Conservation (phyloP, 2,888 invertebrate species). For the Iphiclides podalirius region DNA sequence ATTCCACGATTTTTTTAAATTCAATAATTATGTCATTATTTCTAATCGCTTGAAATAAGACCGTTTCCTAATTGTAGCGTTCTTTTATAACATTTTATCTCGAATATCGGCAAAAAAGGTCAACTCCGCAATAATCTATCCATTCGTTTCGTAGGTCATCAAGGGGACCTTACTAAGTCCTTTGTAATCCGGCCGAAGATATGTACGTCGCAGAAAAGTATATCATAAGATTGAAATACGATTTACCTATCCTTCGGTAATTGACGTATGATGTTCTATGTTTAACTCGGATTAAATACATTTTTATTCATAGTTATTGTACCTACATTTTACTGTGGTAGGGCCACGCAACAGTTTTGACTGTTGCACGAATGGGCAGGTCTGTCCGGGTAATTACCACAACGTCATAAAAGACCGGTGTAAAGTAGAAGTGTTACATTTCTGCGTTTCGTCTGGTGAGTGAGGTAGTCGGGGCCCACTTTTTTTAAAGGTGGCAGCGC, state of each 20-base stretch:
- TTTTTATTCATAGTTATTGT: neutral
- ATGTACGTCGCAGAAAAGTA: slow-evolving; percentile 29
- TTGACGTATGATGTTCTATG: slow-evolving; percentile 5
- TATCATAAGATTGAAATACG: slow-evolving; percentile 25
- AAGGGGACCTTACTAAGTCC: slow-evolving; percentile 34
- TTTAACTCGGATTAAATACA: too few species aligned
- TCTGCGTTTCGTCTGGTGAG: too few species aligned
- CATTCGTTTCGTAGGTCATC: slow-evolving; percentile 34
- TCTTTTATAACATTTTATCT: slow-evolving; percentile 25
- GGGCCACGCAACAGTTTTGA: too few species aligned
- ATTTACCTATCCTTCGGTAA: slow-evolving; percentile 23
- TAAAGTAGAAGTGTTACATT: too few species aligned
- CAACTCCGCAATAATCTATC: slow-evolving; percentile 30
- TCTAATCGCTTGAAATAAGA: neutral
- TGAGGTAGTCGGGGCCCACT: too few species aligned
- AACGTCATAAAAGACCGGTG: too few species aligned
- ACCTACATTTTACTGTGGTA: too few species aligned
- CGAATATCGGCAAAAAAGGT: slow-evolving; percentile 29
- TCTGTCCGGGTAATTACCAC: too few species aligned
- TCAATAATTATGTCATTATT: too few species aligned
- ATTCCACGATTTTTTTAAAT: too few species aligned
- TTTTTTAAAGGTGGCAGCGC: too few species aligned
- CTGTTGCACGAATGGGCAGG: too few species aligned
- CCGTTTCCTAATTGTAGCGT: slow-evolving; percentile 13
- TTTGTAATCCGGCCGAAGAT: slow-evolving; percentile 36